Evolutionary conservation across 2,888 invertebrate species (phyloP), one percentile per base, ranked within the genome.

Genomic region (Ochropleura leucogaster): DNA sequence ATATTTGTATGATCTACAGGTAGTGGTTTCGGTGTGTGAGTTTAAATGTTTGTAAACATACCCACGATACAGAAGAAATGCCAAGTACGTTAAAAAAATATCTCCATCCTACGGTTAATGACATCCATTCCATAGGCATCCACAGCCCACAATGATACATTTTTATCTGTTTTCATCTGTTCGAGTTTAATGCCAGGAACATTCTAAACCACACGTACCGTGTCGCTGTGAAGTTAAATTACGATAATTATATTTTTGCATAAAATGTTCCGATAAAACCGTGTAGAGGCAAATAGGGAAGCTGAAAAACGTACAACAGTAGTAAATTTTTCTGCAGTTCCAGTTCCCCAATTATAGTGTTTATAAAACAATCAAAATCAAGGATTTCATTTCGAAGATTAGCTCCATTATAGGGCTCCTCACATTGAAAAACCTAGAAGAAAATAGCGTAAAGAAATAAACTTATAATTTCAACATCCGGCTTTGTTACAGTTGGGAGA

Each of bases 201-300:
- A 80, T 9, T 49, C 55, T 60, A 72, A 80, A 57, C 68, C 74
- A 53, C 59, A 68, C 55, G 20, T 16, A 53, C 42, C 59, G 40
- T 49, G 64, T 46, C 55, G 10, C 12, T 55, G 40, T 30, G 55
- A 68, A 30, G 30, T 55, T 55, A 55, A 74, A 64, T 59, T 51
- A 63, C 40, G 62, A 18, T 30, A 30, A 2, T 7, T 12, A 12
- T 51, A 49, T n/a, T 62, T 47, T n/a, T 53, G 12, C 16, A 30
- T n/a, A 40, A 55, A 68, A 55, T 12, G 12, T 55, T 10, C 30
- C 4, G 8, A 18, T 14, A 20, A 63, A 62, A 70, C 7, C 30
- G n/a, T 55, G 6, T 10, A 49, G 40, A 63, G 40, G 18, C 49
- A 18, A 55, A 40, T 78, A 40, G 12, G 6, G 14, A 44, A 68